These are phyloP conservation scores for Spodoptera frugiperda DNA, from an alignment of 1,140 invertebrate genomes.

Conservation along the genomic window DNA sequence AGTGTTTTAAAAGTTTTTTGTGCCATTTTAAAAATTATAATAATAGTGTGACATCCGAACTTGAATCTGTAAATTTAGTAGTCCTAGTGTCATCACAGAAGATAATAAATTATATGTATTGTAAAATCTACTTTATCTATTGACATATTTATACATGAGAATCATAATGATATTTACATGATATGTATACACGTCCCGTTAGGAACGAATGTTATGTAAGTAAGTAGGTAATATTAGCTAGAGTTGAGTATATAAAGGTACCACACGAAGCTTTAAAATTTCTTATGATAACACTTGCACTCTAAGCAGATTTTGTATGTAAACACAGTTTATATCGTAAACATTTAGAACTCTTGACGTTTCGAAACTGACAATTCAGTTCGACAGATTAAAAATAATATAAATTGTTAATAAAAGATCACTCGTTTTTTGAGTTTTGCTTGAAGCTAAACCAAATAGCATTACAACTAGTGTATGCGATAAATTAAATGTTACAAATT, in stretches of 20 bases:
- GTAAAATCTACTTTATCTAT: conserved; percentile 82
- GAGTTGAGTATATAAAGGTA: conserved; percentile 79
- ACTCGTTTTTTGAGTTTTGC: conserved; percentile 32
- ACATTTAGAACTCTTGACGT: conserved; percentile 38
- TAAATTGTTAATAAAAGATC: not conserved
- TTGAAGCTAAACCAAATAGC: conserved; percentile 32
- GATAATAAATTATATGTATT: conserved; percentile 83
- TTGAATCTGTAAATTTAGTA: conserved; percentile 83
- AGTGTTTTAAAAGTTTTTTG: conserved; percentile 86
- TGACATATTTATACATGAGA: conserved; percentile 84
- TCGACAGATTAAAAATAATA: conserved; percentile 2
- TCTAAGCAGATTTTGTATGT: conserved; percentile 79
- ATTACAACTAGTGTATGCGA: not conserved
- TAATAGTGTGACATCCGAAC: conserved; percentile 85
- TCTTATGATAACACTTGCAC: conserved; percentile 85
- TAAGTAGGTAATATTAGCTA: conserved; percentile 84
- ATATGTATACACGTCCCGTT: conserved; percentile 86
- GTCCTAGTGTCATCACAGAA: conserved; percentile 81
- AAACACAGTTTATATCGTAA: conserved; percentile 62
- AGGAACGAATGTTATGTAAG: conserved; percentile 85
- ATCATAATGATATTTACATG: conserved; percentile 84
- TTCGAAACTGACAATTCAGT: conserved; percentile 23
- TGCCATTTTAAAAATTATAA: conserved; percentile 85
- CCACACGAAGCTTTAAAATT: conserved; percentile 86
- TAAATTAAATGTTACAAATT: not conserved